phyloP scores from a whole-genome alignment of 2,888 invertebrate species.

The Operophtera brumata region DNA sequence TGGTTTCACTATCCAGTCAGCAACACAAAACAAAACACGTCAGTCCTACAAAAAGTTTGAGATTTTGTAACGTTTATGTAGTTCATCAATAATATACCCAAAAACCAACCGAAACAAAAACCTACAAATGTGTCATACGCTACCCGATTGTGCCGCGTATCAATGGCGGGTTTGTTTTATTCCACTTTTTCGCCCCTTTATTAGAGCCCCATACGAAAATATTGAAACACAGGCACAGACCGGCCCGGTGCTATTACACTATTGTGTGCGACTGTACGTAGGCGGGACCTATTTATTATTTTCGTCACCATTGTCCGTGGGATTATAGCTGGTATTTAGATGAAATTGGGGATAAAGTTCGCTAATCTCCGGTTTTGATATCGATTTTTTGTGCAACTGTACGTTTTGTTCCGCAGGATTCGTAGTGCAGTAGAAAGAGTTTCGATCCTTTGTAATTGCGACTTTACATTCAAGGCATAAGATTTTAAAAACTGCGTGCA shows the following conservation, averaged over 20 bases:
- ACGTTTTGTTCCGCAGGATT: constrained; percentile 20
- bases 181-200: constrained; percentile 59
- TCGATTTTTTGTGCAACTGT: constrained; percentile 57
- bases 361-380: constrained; percentile 69
- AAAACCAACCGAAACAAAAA: constrained; percentile 24
- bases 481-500: too few species aligned
- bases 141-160: constrained; percentile 40
- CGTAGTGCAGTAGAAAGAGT: neutral
- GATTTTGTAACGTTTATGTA: too few species aligned
- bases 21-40: too few species aligned
- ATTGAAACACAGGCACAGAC: constrained; percentile 55
- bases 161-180: constrained; percentile 69
- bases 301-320: constrained; percentile 76
- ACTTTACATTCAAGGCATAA: too few species aligned
- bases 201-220: constrained; percentile 72
- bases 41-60: too few species aligned
- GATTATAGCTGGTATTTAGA: constrained; percentile 78
- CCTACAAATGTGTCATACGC: constrained; percentile 15
- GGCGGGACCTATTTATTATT: constrained; percentile 78
- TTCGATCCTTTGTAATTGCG: too few species aligned
- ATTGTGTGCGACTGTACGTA: constrained; percentile 50
- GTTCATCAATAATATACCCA: too few species aligned
- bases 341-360: constrained; percentile 78
- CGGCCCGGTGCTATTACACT: constrained; percentile 29
- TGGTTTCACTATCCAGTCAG: too few species aligned